Conservation (phyloP, 1,140 invertebrate genomes). For the Notospermus geniculatus region DNA sequence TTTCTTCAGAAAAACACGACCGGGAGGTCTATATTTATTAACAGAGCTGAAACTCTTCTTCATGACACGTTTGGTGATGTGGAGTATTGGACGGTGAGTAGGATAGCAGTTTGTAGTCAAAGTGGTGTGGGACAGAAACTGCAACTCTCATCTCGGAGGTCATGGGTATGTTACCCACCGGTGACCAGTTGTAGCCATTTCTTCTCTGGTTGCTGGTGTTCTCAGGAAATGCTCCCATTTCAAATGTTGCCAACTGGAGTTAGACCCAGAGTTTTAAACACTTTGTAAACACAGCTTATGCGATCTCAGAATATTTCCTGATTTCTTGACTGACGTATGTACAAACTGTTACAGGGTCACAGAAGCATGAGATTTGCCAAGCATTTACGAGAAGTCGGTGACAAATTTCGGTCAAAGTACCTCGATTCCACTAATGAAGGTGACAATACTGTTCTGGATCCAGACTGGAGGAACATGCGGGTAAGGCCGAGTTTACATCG, state of each 20-base stretch:
- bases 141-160: no score
- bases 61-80: constrained; percentile 81
- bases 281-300: no score
- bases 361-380: constrained; percentile 87
- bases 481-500: no score
- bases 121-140: no score
- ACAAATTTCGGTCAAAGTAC: constrained; percentile 66
- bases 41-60: constrained; percentile 83
- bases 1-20: constrained; percentile 46
- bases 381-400: constrained; percentile 68
- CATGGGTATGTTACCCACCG: no score
- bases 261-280: no score
- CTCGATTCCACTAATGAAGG: constrained; percentile 68
- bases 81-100: constrained; percentile 75
- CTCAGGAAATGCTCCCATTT: no score
- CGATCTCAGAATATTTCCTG: no score
- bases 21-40: constrained; percentile 68
- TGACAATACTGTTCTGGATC: constrained; percentile 63
- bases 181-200: no score
- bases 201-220: no score
- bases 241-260: no score
- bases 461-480: constrained; percentile 67
- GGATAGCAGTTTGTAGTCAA: neutral
- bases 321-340: no score
- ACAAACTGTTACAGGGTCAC: constrained; percentile 54